Conservation (phyloP, 2,797 vertebrate species). For the Gallinago stenura region DNA sequence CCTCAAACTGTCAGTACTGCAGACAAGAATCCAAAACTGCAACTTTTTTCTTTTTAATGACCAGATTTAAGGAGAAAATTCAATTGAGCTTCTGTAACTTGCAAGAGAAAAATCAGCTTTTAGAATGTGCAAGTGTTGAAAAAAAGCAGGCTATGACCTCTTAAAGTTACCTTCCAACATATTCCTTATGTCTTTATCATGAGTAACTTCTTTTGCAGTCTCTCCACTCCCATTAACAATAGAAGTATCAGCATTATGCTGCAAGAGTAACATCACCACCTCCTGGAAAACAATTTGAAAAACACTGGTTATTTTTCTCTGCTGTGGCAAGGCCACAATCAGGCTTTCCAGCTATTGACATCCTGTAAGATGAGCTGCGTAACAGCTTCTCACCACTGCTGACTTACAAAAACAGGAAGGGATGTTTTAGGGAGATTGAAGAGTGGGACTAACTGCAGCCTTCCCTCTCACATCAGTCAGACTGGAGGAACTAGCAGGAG, state of each 20-base stretch:
- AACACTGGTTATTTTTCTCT: neutral
- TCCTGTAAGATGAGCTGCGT: neutral
- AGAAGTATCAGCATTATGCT: slow-evolving; percentile 84
- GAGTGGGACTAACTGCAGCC: neutral
- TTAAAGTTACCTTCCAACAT: slow-evolving; percentile 91
- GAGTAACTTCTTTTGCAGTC: slow-evolving; percentile 89
- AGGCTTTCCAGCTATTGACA: neutral
- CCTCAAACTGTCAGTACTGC: neutral
- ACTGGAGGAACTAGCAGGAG: neutral
- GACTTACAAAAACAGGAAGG: slow-evolving; percentile 2
- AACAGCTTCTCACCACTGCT: neutral
- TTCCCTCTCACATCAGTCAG: neutral
- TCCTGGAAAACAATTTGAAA: slow-evolving; percentile 83
- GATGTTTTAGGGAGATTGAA: slow-evolving; percentile 6
- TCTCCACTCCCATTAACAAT: slow-evolving; percentile 90
- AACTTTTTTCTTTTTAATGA: neutral
- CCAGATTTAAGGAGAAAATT: neutral
- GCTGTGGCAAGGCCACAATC: neutral
- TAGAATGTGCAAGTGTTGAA: neutral
- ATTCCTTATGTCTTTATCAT: slow-evolving; percentile 91
- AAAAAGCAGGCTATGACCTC: neutral
- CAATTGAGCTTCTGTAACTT: neutral
- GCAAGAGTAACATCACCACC: slow-evolving; percentile 90
- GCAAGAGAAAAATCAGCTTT: neutral
- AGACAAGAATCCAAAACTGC: neutral